Percentiles rank a stretch among this genome's conserved stretches.
phyloP scores from a whole-genome alignment of 2,888 invertebrate species.

The Cybosia mesomella region DNA sequence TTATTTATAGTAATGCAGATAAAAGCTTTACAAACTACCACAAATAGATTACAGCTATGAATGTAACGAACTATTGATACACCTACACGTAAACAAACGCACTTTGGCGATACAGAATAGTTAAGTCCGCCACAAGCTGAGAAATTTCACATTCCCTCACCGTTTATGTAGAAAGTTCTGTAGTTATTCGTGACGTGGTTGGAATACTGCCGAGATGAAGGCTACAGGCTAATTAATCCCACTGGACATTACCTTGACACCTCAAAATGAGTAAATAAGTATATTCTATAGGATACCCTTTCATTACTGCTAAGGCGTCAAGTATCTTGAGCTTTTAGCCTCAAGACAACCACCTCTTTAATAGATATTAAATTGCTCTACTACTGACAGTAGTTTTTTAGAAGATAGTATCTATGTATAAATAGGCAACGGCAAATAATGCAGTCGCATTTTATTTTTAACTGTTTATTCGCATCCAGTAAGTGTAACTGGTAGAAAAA shows the following conservation, averaged over 20 bases:
- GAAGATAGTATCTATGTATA: slow-evolving; percentile 6
- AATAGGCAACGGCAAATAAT: not conserved
- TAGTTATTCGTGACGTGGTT: slow-evolving; percentile 44
- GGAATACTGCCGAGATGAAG: slow-evolving; percentile 31
- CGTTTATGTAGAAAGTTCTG: slow-evolving; percentile 49
- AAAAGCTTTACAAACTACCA: slow-evolving; percentile 44
- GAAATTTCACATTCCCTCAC: slow-evolving; percentile 55
- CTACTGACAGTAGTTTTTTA: slow-evolving; percentile 33
- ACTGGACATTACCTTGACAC: slow-evolving; percentile 46
- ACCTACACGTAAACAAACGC: slow-evolving; percentile 43
- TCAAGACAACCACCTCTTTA: slow-evolving; percentile 36
- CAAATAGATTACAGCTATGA: slow-evolving; percentile 40
- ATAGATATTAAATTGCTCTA: slow-evolving; percentile 43
- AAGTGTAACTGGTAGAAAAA: too few relatives aligned
- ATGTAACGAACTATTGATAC: slow-evolving; percentile 51
- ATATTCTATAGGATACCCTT: slow-evolving; percentile 37
- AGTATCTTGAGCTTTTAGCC: slow-evolving; percentile 41
- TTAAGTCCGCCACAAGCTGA: slow-evolving; percentile 18
- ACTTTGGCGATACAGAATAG: slow-evolving; percentile 36
- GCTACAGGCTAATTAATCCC: slow-evolving; percentile 47
- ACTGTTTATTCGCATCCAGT: too few relatives aligned
- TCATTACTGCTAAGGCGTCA: slow-evolving; percentile 49
- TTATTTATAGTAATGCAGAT: slow-evolving; percentile 50
- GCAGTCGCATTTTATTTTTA: not conserved
- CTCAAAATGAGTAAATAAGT: slow-evolving; percentile 45